Evolutionary conservation across 2,797 vertebrate species (phyloP).

Genomic region (Poeciliopsis gracilis): DNA sequence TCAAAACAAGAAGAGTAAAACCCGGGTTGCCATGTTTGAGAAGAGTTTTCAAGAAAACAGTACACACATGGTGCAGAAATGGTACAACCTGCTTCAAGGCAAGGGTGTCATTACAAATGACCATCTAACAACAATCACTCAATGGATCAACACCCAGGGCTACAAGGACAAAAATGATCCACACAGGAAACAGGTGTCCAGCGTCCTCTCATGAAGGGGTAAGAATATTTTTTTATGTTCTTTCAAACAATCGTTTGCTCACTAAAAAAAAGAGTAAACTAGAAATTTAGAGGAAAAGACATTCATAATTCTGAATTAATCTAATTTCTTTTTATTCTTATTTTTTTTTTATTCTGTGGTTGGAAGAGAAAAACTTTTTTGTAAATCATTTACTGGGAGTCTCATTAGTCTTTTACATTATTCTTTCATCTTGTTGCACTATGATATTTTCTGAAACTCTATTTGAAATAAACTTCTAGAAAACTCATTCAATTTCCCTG

Average conservation of each 20-base stretch:
- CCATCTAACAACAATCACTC: not conserved
- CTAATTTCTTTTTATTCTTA: not conserved
- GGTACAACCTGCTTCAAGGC: constrained; percentile 8
- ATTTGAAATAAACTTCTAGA: not conserved
- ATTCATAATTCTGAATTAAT: not conserved
- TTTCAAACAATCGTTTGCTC: too few relatives aligned
- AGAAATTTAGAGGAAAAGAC: not conserved
- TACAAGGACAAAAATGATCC: constrained; percentile 15
- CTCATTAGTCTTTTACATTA: too few relatives aligned
- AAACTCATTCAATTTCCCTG: not conserved
- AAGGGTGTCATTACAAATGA: constrained; percentile 10
- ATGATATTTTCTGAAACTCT: not conserved
- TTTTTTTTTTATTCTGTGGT: not conserved
- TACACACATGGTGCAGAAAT: constrained; percentile 2
- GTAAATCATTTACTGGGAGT: too few relatives aligned
- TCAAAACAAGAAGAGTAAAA: not conserved
- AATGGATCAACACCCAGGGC: constrained; percentile 17
- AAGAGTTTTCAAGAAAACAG: not conserved
- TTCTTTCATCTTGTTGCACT: not conserved
- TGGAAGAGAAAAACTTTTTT: not conserved
- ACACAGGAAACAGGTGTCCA: not conserved
- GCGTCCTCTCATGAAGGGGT: not conserved
- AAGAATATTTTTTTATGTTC: not conserved
- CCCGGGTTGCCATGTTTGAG: constrained; percentile 3
- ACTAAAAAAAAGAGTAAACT: too few relatives aligned